Evolutionary conservation across 2,888 invertebrate genomes (phyloP).

Genomic region (Orchestes rusci): DNA sequence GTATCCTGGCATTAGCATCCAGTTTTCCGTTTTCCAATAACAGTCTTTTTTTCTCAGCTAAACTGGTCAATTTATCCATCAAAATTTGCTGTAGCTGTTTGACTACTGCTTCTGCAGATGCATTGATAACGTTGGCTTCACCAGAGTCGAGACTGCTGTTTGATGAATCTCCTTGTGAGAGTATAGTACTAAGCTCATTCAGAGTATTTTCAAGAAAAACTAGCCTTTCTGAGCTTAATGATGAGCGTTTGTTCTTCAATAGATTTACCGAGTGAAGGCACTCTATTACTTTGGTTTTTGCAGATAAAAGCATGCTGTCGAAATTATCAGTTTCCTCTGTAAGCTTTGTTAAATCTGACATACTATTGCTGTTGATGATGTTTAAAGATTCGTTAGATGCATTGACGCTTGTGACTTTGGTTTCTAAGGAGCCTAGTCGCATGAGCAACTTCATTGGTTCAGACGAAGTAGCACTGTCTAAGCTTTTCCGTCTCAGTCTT

Average conservation of each 20-base stretch:
- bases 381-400: constrained; percentile 54
- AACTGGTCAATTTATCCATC: constrained; percentile 59
- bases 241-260: constrained; percentile 55
- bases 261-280: constrained; percentile 58
- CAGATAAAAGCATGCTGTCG: constrained; percentile 56
- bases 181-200: constrained; percentile 54
- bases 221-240: constrained; percentile 60
- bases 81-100: constrained; percentile 61
- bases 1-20: constrained; percentile 59
- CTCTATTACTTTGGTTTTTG: constrained; percentile 61
- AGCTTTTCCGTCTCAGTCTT: constrained; percentile 61
- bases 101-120: constrained; percentile 54
- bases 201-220: constrained; percentile 59
- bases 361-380: constrained; percentile 41
- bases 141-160: constrained; percentile 42
- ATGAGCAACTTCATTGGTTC: constrained; percentile 77
- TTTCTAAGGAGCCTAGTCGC: constrained; percentile 68
- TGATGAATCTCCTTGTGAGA: constrained; percentile 39
- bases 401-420: constrained; percentile 62
- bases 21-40: constrained; percentile 61
- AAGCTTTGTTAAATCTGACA: constrained; percentile 38
- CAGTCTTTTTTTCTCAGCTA: constrained; percentile 59
- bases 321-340: constrained; percentile 44
- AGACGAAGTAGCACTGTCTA: constrained; percentile 70
- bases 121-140: constrained; percentile 49